Base-by-base conservation (phyloP, 2,797 vertebrate species). In the Cirrhinus mrigala region DNA sequence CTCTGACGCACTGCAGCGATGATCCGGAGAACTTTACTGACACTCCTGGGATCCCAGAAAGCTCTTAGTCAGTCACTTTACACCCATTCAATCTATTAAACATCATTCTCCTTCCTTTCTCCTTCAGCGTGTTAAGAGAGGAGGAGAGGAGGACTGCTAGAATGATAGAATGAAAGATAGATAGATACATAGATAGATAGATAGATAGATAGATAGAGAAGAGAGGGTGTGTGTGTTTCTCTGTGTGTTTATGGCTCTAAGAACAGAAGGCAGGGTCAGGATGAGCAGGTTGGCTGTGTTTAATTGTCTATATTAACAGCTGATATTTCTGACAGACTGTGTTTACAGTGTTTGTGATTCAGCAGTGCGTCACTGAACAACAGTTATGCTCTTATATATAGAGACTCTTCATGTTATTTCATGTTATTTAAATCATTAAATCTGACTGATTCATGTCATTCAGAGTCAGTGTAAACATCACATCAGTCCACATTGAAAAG, bases 61-160 rank as follows among this genome's bases (percentile, higher is more conserved):
- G 37, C 69, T 46, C 69, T 71, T 44, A 70, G 68, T 68, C 33
- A 69, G 66, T 70, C 40, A 46, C 69, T 70, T 70, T 15, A 15
- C 40, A n/a, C n/a, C 37, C 22, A 14, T 14, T 44, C 68, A 46
- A 3, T 24, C 40, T 40, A 71, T 71, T 24, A 69, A 69, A 71
- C 44, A 71, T 24, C 5, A 71, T 16, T 15, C 68, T 44, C 40
- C 68, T 70, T 69, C 66, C 66, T n/a, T n/a, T 58, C 66, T 69
- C 15, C 7, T 29, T 22, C 66, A 22, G 33, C 18, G 7, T 33
- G 29, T 18, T 37, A 14, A 69, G 33, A 22, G 20, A 64, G 5
- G 27, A 70, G 37, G 60, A 62, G 2, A 2, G 24, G 0, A 56
- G 20, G 54, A 56, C 20, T 22, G 18, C 18, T 56, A 1, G 52